Evolutionary conservation across 2,113 vertebrate genomes (phyloP).

Genomic region (Promerops cafer): DNA sequence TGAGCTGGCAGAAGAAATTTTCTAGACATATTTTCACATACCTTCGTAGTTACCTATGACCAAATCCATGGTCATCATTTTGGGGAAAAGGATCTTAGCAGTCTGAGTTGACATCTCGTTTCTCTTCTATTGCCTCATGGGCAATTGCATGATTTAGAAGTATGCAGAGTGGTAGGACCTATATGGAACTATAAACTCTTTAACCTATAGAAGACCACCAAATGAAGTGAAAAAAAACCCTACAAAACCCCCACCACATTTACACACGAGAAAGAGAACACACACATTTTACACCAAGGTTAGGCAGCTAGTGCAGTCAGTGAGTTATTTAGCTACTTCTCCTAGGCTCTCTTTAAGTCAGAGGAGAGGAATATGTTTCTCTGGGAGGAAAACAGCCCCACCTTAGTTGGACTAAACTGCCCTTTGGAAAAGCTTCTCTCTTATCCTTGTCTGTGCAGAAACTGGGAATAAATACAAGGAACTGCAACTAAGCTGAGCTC

Average conservation of each 20-base stretch:
- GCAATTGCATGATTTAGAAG: neutral
- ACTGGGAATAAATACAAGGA: neutral
- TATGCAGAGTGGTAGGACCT: neutral
- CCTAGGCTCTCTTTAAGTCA: neutral
- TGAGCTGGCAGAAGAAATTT: neutral
- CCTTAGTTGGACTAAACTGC: neutral
- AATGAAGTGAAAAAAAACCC: neutral
- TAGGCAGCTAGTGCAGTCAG: neutral
- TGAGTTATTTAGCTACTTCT: neutral
- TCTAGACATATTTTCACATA: neutral
- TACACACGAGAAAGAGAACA: accelerated
- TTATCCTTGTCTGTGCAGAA: neutral
- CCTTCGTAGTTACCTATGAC: neutral
- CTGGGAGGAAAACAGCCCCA: neutral
- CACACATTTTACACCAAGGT: neutral
- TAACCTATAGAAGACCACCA: neutral
- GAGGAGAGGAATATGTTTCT: neutral
- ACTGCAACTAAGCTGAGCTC: neutral
- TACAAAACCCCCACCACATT: neutral
- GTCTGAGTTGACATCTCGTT: neutral
- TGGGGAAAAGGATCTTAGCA: neutral
- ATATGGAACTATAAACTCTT: neutral
- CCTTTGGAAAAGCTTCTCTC: neutral
- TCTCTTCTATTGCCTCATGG: neutral
- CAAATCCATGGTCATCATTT: neutral